Evolutionary conservation across 1,140 invertebrate species (phyloP).

Genomic region (Drosophila ogumai): DNA sequence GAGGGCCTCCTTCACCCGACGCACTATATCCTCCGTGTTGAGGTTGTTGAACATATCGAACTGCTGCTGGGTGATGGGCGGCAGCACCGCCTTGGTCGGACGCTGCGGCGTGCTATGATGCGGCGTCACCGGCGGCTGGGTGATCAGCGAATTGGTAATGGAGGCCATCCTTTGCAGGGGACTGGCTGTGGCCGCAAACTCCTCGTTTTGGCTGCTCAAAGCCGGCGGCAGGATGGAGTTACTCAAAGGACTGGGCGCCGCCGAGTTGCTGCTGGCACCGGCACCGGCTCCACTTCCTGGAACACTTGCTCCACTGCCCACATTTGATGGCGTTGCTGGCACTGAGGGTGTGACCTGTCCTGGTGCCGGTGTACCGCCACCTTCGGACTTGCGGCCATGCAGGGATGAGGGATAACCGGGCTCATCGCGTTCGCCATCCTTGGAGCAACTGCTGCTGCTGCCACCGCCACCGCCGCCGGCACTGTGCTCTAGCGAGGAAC

Average conservation of each 20-base stretch:
- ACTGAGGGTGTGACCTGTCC: conserved; percentile 89
- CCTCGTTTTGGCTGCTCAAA: conserved; percentile 89
- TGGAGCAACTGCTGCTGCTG: conserved; percentile 67
- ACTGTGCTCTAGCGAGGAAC: conserved; percentile 74
- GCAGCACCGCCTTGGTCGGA: conserved; percentile 97
- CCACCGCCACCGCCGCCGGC: conserved; percentile 20
- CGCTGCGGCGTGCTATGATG: conserved; percentile 92
- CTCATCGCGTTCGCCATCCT: conserved; percentile 84
- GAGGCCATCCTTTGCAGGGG: conserved; percentile 98
- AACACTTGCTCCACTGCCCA: background rate
- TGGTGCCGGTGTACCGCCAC: conserved; percentile 92
- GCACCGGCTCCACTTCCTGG: conserved; percentile 67
- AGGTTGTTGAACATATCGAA: conserved; percentile 99
- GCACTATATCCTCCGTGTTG: conserved; percentile 99
- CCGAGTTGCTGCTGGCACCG: conserved; percentile 56
- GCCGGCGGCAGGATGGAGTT: conserved; percentile 93
- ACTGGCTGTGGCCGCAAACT: conserved; percentile 93
- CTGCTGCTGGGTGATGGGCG: conserved; percentile 99
- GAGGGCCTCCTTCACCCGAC: conserved; percentile 98
- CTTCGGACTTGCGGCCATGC: conserved; percentile 59
- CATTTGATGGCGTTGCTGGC: background rate
- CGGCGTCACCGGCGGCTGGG: conserved; percentile 93
- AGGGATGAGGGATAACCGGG: conserved; percentile 59
- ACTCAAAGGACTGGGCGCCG: conserved; percentile 91
- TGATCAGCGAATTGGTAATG: conserved; percentile 98